phyloP scores from a whole-genome alignment of 2,888 invertebrate genomes.

The Spisula solida region DNA sequence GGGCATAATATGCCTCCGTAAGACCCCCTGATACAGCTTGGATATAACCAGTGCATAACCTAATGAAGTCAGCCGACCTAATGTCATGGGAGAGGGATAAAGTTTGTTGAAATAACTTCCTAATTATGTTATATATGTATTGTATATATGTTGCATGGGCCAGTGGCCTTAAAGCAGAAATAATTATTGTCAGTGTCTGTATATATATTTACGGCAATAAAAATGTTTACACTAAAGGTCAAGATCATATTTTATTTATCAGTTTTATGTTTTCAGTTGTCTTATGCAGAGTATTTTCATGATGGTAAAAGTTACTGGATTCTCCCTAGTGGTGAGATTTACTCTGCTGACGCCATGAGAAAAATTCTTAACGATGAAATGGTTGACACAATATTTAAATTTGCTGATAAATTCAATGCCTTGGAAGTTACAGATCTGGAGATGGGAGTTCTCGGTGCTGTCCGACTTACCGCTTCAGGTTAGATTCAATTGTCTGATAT shows the following conservation, averaged over 20 bases:
- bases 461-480: conserved; percentile 73
- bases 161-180: no score
- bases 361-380: conserved; percentile 78
- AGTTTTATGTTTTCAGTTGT: conserved; percentile 74
- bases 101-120: no score
- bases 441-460: conserved; percentile 79
- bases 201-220: no score
- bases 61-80: no score
- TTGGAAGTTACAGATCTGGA: conserved; percentile 79
- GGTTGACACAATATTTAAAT: conserved; percentile 76
- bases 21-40: no score
- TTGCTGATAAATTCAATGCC: conserved; percentile 79
- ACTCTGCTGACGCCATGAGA: conserved; percentile 81
- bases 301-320: conserved; percentile 78
- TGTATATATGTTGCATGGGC: no score
- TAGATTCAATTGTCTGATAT: not conserved
- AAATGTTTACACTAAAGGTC: no score
- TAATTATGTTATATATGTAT: no score
- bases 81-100: no score
- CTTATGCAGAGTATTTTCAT: conserved; percentile 77
- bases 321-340: conserved; percentile 76
- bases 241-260: not conserved
- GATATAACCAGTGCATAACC: no score
- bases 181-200: no score
- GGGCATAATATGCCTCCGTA: no score